Conservation (phyloP, 1,140 invertebrate species). For the Metopolophium dirhodum region DNA sequence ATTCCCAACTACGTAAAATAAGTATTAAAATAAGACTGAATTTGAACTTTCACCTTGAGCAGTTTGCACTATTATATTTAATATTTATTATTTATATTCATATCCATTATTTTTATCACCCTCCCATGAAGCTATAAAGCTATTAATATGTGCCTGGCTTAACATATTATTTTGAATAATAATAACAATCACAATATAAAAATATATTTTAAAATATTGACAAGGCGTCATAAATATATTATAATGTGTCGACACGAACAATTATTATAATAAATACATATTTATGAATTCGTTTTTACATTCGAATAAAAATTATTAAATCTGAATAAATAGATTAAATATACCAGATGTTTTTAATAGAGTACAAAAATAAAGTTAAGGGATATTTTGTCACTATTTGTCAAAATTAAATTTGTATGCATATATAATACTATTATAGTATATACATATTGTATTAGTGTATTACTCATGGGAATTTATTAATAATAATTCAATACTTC, state of each 20-base stretch:
- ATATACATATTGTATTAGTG: too few species aligned
- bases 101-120: not conserved
- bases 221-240: not conserved
- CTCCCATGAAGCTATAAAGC: not conserved
- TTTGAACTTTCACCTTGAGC: not conserved
- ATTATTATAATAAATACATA: constrained; percentile 14
- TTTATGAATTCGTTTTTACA: not conserved
- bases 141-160: not conserved
- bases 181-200: not conserved
- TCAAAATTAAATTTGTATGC: not conserved
- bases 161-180: not conserved
- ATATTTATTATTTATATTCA: not conserved
- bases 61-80: not conserved
- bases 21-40: not conserved
- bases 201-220: not conserved
- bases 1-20: not conserved
- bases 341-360: not conserved
- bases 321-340: not conserved
- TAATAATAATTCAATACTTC: not conserved
- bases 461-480: not conserved
- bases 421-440: not conserved
- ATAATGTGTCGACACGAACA: not conserved
- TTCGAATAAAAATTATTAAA: not conserved
- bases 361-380: not conserved
- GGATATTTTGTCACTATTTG: not conserved